phyloP scores from a whole-genome alignment of 2,888 invertebrate genomes.

The Lordiphosa fenestrarum region DNA sequence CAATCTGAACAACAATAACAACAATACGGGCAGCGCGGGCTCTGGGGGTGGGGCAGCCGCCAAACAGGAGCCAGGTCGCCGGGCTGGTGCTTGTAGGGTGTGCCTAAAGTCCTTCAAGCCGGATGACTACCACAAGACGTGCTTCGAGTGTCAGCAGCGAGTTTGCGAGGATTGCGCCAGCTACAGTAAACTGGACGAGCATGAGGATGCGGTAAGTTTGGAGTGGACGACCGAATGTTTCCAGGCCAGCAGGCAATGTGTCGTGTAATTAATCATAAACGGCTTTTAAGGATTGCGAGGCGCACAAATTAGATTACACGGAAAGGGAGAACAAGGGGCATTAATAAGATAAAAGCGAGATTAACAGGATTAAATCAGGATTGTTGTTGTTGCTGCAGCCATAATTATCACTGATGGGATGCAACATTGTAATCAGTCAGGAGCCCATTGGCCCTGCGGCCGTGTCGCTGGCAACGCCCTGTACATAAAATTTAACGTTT shows the following conservation, averaged over 20 bases:
- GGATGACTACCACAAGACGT: slow-evolving; percentile 92
- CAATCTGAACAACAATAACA: slow-evolving; percentile 80
- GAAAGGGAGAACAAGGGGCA: slow-evolving; percentile 23
- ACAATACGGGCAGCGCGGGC: slow-evolving; percentile 44
- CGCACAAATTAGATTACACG: slow-evolving; percentile 67
- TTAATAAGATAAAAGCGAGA: slow-evolving; percentile 66
- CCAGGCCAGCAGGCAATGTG: slow-evolving; percentile 59
- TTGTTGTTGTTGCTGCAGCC: slow-evolving; percentile 7
- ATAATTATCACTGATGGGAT: slow-evolving; percentile 41
- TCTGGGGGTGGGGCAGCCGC: slow-evolving; percentile 53
- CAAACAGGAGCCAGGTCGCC: slow-evolving; percentile 86
- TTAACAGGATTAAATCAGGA: slow-evolving; percentile 66
- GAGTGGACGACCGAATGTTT: slow-evolving; percentile 29
- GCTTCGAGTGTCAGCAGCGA: slow-evolving; percentile 93
- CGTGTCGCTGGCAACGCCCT: slow-evolving; percentile 48
- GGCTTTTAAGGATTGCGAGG: slow-evolving; percentile 36
- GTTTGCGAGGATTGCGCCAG: slow-evolving; percentile 97
- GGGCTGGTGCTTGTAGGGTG: slow-evolving; percentile 89
- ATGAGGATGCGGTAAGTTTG: slow-evolving; percentile 88
- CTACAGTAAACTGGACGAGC: slow-evolving; percentile 91
- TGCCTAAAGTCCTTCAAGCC: slow-evolving; percentile 94
- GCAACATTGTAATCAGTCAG: slow-evolving; percentile 51
- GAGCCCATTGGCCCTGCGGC: slow-evolving; percentile 14
- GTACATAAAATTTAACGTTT: slow-evolving; percentile 71
- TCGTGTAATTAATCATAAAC: slow-evolving; percentile 53